These are phyloP conservation scores for Ctenicera cuprea DNA, from an alignment of 2,888 invertebrate genomes.

Conservation along the genomic window DNA sequence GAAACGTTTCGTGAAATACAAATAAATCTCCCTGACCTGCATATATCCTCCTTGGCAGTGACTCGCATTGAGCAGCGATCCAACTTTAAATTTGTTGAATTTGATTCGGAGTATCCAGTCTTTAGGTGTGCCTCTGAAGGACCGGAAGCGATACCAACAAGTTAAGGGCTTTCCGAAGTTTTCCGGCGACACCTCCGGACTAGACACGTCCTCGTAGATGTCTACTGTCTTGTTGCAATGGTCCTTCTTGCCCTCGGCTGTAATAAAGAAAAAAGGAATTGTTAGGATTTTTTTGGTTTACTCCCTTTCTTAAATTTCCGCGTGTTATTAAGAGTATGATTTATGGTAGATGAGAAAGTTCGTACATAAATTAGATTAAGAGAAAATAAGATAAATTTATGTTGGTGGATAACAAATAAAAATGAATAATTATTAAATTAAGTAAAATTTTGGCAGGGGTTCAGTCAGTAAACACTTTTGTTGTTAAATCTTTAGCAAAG, in stretches of 20 bases:
- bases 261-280: conserved; percentile 53
- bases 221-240: conserved; percentile 96
- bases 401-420: background rate
- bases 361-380: background rate
- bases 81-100: conserved; percentile 95
- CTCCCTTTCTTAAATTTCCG: background rate
- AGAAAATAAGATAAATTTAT: conserved; percentile 16
- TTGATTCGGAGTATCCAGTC: conserved; percentile 93
- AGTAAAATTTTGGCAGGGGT: too few species aligned
- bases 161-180: conserved; percentile 91
- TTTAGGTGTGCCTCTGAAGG: conserved; percentile 89
- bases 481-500: too few species aligned
- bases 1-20: conserved; percentile 20
- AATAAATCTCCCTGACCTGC: conserved; percentile 78
- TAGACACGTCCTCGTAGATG: conserved; percentile 93
- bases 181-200: conserved; percentile 88
- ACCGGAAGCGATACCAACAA: conserved; percentile 93
- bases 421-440: background rate
- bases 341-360: conserved; percentile 11
- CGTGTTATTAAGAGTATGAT: conserved; percentile 5
- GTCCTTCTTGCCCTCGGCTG: conserved; percentile 83
- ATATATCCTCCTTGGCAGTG: conserved; percentile 91
- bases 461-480: too few species aligned
- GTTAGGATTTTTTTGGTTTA: background rate
- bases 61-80: conserved; percentile 89